A percentile compares a stretch with the other conserved stretches of the same genome.
phyloP scores from a whole-genome alignment of 2,888 invertebrate genomes.

The Diplazon laetatorius region DNA sequence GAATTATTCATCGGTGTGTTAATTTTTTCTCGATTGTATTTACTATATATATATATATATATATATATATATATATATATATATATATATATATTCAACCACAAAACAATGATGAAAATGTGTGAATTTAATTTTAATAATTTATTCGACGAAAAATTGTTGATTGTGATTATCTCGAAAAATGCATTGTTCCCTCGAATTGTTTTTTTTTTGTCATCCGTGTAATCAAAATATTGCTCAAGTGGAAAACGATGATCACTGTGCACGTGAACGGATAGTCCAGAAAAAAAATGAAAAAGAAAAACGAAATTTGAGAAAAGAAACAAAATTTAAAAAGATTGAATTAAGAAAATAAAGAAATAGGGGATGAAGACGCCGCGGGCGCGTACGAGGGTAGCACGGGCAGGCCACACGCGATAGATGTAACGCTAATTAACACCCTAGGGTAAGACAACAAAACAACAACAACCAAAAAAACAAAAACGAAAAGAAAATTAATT shows the following conservation, averaged over 20 bases:
- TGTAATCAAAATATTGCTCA: conserved; percentile 46
- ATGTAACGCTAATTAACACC: conserved; percentile 79
- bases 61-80: conserved; percentile 29
- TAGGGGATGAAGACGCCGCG: conserved; percentile 15
- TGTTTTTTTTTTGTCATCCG: conserved; percentile 25
- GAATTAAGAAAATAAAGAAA: not conserved
- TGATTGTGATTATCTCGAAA: conserved; percentile 23
- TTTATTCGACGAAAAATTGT: conserved; percentile 47
- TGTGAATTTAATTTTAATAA: conserved; percentile 39
- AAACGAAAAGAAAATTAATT: conserved; percentile 54
- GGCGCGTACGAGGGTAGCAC: conserved; percentile 78
- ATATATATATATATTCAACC: conserved; percentile 35
- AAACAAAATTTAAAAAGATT: too few species aligned
- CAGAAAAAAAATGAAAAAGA: conserved; percentile 13
- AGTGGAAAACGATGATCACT: too few species aligned
- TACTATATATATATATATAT: conserved; percentile 30
- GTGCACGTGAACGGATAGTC: not conserved
- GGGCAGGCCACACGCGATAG: conserved; percentile 81
- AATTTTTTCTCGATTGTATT: conserved; percentile 31
- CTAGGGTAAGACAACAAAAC: conserved; percentile 78
- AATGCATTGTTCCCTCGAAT: conserved; percentile 34
- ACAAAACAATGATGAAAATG: conserved; percentile 10
- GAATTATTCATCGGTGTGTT: conserved; percentile 42
- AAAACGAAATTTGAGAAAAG: conserved; percentile 45
- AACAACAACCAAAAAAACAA: too few species aligned